Percentiles rank a stretch among this genome's conserved stretches.
Conservation (phyloP, 1,140 invertebrate genomes). For the Onthophagus taurus region DNA sequence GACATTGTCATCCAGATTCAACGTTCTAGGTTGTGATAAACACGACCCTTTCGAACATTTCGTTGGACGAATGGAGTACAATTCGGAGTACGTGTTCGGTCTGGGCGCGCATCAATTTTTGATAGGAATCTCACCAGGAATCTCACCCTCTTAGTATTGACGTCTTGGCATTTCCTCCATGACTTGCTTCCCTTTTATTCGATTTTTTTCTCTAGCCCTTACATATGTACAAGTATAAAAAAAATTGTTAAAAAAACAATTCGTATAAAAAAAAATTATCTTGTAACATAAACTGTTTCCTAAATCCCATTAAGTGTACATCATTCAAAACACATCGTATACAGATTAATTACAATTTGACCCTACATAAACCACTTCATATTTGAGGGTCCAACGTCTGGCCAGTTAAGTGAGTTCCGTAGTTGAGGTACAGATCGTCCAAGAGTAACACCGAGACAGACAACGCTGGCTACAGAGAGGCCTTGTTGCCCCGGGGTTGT, state of each 20-base stretch:
- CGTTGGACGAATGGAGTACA: constrained; percentile 16
- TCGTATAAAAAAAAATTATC: not conserved
- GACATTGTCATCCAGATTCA: constrained; percentile 8
- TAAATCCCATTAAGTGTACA: constrained; percentile 2
- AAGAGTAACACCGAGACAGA: too few relatives aligned
- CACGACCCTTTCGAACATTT: not conserved
- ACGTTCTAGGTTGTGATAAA: not conserved
- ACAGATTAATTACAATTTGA: too few relatives aligned
- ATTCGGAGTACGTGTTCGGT: constrained; percentile 21
- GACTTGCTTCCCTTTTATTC: too few relatives aligned
- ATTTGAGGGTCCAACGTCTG: too few relatives aligned
- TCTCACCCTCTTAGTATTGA: constrained; percentile 19
- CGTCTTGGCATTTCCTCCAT: too few relatives aligned
- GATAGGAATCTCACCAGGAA: constrained; percentile 25
- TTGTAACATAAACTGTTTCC: not conserved
- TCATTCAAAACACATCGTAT: not conserved
- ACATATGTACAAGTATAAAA: not conserved
- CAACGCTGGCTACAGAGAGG: too few relatives aligned
- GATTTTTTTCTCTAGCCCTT: constrained; percentile 7
- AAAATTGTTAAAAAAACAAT: not conserved
- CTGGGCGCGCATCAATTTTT: constrained; percentile 24
- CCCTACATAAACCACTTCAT: too few relatives aligned
- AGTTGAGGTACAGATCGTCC: too few relatives aligned
- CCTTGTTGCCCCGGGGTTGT: too few relatives aligned
- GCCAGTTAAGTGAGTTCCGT: too few relatives aligned